Evolutionary conservation across 2,113 vertebrate species (phyloP).

Genomic region (Toxotes chatareus): DNA sequence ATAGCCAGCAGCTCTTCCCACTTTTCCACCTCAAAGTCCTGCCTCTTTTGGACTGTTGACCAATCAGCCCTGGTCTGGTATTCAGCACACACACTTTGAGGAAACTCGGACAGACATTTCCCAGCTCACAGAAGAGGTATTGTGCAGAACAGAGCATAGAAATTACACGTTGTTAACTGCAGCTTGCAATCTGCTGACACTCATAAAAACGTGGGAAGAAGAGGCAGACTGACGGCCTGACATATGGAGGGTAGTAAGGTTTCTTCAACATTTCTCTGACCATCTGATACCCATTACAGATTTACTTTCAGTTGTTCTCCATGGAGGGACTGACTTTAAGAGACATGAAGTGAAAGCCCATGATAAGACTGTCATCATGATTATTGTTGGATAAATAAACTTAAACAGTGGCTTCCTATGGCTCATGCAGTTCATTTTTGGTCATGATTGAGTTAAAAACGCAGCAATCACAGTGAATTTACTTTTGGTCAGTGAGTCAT

Average conservation of each 20-base stretch:
- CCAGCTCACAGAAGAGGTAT: slow-evolving; percentile 50
- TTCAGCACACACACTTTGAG: slow-evolving; percentile 27
- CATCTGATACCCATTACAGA: not conserved
- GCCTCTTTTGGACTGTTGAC: not conserved
- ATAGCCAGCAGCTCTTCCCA: not conserved
- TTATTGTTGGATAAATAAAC: not conserved
- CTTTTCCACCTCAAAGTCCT: not conserved
- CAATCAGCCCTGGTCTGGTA: slow-evolving; percentile 29
- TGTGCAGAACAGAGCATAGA: slow-evolving; percentile 42
- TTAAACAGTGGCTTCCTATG: not conserved
- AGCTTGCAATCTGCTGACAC: slow-evolving; percentile 48
- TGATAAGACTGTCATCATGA: not conserved
- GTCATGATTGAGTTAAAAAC: not conserved
- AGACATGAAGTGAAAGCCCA: not conserved
- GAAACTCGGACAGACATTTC: not conserved
- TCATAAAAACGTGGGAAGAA: slow-evolving; percentile 31
- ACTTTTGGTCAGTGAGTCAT: not conserved
- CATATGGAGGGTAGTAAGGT: not conserved
- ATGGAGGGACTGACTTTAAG: not conserved
- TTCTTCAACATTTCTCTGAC: not conserved
- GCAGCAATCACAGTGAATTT: not conserved
- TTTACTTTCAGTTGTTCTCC: not conserved
- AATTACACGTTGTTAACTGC: slow-evolving; percentile 28
- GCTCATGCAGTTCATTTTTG: not conserved
- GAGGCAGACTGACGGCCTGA: not conserved